Evolutionary conservation across 2,888 invertebrate genomes (phyloP).

Genomic region (Creontiades dilutus): DNA sequence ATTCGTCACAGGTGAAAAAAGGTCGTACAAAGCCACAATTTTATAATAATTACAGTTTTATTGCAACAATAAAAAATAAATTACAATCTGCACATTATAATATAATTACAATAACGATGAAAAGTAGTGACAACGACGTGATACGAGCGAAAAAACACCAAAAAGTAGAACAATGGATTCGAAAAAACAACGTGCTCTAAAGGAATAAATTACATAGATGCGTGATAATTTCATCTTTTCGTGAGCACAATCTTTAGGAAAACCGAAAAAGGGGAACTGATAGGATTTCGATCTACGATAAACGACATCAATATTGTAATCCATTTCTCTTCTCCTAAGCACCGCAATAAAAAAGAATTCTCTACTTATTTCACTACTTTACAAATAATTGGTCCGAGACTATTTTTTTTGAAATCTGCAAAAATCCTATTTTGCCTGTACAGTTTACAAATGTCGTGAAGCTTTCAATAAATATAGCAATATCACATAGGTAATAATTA

Average conservation of each 20-base stretch:
- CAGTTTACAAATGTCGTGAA: not conserved
- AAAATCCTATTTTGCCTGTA: slow-evolving; percentile 11
- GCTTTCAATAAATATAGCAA: slow-evolving; percentile 61
- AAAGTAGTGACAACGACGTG: slow-evolving; percentile 29
- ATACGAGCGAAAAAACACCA: slow-evolving; percentile 51
- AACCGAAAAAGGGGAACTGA: not conserved
- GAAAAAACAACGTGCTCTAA: slow-evolving; percentile 43
- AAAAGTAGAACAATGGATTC: slow-evolving; percentile 1
- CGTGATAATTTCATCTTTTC: not conserved
- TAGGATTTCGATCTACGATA: not conserved
- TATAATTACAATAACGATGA: slow-evolving; percentile 49
- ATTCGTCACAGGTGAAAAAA: too few relatives aligned
- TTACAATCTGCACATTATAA: slow-evolving; percentile 71
- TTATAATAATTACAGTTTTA: slow-evolving; percentile 72
- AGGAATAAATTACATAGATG: not conserved
- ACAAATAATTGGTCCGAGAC: slow-evolving; percentile 54
- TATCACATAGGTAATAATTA: slow-evolving; percentile 50
- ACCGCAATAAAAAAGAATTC: not conserved
- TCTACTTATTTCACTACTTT: slow-evolving; percentile 21
- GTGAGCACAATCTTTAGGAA: not conserved
- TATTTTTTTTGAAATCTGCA: slow-evolving; percentile 13
- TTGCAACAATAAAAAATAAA: slow-evolving; percentile 75
- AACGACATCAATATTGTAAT: not conserved
- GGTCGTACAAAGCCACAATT: not conserved
- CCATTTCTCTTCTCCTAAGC: slow-evolving; percentile 4